phyloP scores from a whole-genome alignment of 2,888 invertebrate genomes.

The Germaria angustata region DNA sequence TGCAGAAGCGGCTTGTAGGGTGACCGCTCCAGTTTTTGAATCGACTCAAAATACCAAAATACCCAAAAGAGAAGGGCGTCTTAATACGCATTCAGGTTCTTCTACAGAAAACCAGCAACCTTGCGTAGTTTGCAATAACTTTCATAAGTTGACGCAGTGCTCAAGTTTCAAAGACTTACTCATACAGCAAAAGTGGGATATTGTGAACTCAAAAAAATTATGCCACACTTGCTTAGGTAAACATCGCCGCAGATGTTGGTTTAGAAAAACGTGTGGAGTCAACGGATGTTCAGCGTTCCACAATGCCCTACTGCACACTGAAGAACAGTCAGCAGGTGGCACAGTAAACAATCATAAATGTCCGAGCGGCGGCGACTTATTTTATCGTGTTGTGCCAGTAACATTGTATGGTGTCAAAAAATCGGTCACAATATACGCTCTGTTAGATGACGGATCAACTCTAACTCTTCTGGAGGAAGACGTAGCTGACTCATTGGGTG shows the following conservation, averaged over 20 bases:
- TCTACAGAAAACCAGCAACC: background rate
- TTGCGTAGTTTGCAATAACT: background rate
- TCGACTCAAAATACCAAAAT: background rate
- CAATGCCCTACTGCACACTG: slow-evolving; percentile 31
- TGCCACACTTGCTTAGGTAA: slow-evolving; percentile 28
- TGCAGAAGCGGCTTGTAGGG: slow-evolving; percentile 25
- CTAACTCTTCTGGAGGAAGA: slow-evolving; percentile 40
- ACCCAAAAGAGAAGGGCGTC: background rate
- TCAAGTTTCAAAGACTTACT: background rate
- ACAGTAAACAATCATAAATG: background rate
- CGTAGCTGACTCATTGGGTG: slow-evolving; percentile 23
- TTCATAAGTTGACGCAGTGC: background rate
- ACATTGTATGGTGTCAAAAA: slow-evolving; percentile 16
- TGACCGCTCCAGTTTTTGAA: slow-evolving; percentile 10
- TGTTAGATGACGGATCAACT: slow-evolving; percentile 30
- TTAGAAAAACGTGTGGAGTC: slow-evolving; percentile 11
- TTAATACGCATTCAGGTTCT: slow-evolving; percentile 14
- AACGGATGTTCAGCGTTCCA: slow-evolving; percentile 24
- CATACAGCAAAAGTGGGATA: background rate
- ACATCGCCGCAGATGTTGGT: slow-evolving; percentile 6
- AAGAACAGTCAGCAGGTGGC: background rate
- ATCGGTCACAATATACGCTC: slow-evolving; percentile 11
- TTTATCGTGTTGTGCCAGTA: slow-evolving; percentile 38
- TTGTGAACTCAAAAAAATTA: slow-evolving; percentile 19
- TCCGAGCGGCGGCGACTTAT: background rate